Evolutionary conservation across 1,140 invertebrate genomes (phyloP), one percentile per base, ranked within the genome.

Genomic region (Vanessa tameamea): DNA sequence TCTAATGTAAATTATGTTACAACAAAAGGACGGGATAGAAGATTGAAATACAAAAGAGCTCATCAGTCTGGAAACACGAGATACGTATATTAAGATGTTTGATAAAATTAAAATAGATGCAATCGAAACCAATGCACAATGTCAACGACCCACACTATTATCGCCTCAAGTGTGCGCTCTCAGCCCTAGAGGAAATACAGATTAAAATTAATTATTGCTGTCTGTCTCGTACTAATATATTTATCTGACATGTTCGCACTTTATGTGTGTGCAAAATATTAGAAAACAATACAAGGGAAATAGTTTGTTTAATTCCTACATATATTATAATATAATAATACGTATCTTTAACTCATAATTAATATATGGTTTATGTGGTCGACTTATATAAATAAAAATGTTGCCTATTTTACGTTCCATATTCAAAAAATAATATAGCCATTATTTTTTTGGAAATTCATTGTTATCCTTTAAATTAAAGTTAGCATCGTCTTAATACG

Each of bases 191-290:
- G 78, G 80, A 82, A 82, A 78, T 65, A 76, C 63, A 78, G 76
- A 78, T 82, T 82, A 80, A 76, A 76, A 80, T 77, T 80, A 82
- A 82, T 82, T 80, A 80, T 57, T 66, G 43, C 53, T 72, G 74
- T 76, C 55, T 47, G 69, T 72, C 57, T 64, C 47, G 43, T 64
- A 48, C 37, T 26, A 20, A 72, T 37, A 72, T 55, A 57, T 63
- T 47, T 65, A 31, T 23, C 13, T 23, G 16, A 13, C 15, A 55
- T 11, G 20, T 57, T 23, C 53, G 7, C 12, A n/a, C 20, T 15
- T 8, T 14, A 23, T 57, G 9, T 23, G 16, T 23, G 16, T 57
- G 47, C 47, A n/a, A 50, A 47, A 66, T 66, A 51, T 50, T 66
- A 13, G 16, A 57, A 57, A 57, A 23, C 37, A 43, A 43, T 43